These are phyloP conservation scores for Diglossa brunneiventris DNA, from an alignment of 2,113 vertebrate species.

Conservation along the genomic window DNA sequence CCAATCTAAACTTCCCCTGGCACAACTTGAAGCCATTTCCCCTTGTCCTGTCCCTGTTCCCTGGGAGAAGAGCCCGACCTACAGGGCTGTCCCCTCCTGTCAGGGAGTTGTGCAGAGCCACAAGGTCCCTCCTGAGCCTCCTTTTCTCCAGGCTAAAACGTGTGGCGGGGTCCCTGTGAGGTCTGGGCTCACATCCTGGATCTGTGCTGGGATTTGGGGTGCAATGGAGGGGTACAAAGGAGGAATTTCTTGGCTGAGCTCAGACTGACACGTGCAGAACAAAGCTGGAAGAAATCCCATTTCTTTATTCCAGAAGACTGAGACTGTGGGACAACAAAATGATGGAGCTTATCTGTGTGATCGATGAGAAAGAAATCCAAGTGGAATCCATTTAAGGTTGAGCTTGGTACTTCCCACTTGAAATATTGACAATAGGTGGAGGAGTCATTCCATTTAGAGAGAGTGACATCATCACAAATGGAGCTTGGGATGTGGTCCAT, in stretches of 20 bases:
- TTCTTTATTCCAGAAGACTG: neutral
- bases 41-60: neutral
- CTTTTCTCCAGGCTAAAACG: neutral
- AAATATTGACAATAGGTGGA: conserved; percentile 50
- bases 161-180: neutral
- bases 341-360: neutral
- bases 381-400: neutral
- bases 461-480: conserved; percentile 62
- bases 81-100: neutral
- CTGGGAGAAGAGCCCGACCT: accelerated
- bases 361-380: neutral
- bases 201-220: neutral
- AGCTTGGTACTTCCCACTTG: conserved; percentile 5
- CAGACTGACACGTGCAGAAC: neutral
- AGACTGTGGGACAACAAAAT: neutral
- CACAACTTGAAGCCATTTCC: accelerated
- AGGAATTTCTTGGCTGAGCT: neutral
- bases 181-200: neutral
- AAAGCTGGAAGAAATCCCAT: neutral
- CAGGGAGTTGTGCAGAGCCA: neutral
- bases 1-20: neutral
- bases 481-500: neutral
- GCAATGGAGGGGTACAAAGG: neutral
- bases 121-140: neutral
- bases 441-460: conserved; percentile 35